Base-by-base conservation (phyloP, 2,888 invertebrate genomes). In the Pyrochroa serraticornis region DNA sequence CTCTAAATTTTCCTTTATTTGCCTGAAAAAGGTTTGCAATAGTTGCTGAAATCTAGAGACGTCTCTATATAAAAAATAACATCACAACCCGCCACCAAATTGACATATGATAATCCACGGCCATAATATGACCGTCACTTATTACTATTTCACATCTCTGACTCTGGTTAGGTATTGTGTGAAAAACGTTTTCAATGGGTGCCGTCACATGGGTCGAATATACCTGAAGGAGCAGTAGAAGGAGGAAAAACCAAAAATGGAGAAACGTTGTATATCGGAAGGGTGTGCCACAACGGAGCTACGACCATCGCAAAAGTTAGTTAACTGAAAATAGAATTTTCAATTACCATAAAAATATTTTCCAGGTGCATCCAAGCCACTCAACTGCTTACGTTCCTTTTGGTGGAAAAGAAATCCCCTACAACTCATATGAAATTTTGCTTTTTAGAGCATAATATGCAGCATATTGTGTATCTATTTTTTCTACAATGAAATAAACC, bases 301-400 rank as follows among this genome's bases (percentile, higher is more conserved):
- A 71, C 83, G 53, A 83, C 84, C 1, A 81, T 84, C 1, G 85
- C 84, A 58, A 85, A 85, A 76, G 82, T 81, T 71, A 44, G 31
- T 44, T 8, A 1, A 43, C 30, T 10, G 3, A 34, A n/a, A 7
- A 43, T 31, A 22, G 6, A 10, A 42, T 7, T 14, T 12, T 12
- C 34, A 33, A 33, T 33, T 7, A 33, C 8, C 7, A 33, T 33
- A 33, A 7, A 7, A 33, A 33, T 33, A 33, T 33, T 0, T 7
- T 42, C 1, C 9, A 42, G 42, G 42, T 42, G 8, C 43, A 43
- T 31, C 43, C 43, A 2, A 43, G 43, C 13, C 43, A 43, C 33
- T 13, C 30, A 6, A 33, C 33, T 30, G 32, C 32, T 3, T 43
- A 43, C 13, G 33, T 43, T 9, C 43, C 43, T 8, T 43, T 43